These are phyloP conservation scores for Merops nubicus DNA, from an alignment of 2,113 vertebrate genomes.

Conservation along the genomic window DNA sequence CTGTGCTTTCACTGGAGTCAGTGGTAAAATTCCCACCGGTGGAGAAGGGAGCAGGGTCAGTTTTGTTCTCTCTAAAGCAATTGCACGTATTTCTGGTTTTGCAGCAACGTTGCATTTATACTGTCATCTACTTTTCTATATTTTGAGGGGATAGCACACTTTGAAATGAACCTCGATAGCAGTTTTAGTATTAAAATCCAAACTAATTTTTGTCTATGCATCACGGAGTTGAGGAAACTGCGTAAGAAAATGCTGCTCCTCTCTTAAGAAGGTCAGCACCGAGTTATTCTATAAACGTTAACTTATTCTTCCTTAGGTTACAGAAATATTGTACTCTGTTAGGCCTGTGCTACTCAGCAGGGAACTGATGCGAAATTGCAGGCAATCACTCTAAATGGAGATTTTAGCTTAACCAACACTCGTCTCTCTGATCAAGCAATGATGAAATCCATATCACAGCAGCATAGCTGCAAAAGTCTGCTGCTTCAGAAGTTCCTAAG, in stretches of 20 bases:
- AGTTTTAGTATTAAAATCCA: conserved; percentile 1
- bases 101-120: neutral
- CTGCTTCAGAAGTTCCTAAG: conserved; percentile 26
- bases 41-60: neutral
- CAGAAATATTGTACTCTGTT: neutral
- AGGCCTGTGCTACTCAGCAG: neutral
- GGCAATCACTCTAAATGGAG: conserved; percentile 10
- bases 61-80: neutral
- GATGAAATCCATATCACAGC: neutral
- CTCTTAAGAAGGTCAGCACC: neutral
- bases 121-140: neutral
- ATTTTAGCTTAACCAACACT: neutral
- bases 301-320: neutral
- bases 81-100: neutral
- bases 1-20: neutral
- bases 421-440: neutral
- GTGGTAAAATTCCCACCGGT: neutral
- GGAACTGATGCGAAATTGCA: neutral
- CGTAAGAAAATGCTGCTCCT: neutral
- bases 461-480: conserved; percentile 32
- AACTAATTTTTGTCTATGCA: neutral
- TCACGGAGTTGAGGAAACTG: neutral
- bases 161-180: neutral
- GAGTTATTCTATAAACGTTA: neutral
- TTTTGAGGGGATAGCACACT: neutral